Evolutionary conservation across 2,797 vertebrate species (phyloP).

Genomic region (Pantherophis alleghaniensis): DNA sequence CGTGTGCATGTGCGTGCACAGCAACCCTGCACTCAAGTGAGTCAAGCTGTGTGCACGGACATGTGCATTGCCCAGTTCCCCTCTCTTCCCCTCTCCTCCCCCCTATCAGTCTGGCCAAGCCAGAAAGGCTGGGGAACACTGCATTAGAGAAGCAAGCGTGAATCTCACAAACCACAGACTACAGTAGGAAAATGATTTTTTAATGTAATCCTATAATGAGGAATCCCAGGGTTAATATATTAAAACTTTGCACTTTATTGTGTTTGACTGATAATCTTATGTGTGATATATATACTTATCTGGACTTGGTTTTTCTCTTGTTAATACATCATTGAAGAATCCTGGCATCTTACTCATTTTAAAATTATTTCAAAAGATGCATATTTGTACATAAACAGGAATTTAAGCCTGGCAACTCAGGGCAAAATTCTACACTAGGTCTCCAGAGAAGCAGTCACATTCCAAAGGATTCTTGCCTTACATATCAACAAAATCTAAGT

Average conservation of each 20-base stretch:
- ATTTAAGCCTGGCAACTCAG: background rate
- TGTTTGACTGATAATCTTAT: background rate
- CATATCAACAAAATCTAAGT: background rate
- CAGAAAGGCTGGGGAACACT: background rate
- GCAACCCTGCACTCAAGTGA: rapidly evolving
- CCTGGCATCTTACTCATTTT: background rate
- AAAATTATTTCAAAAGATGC: background rate
- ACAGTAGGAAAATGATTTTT: background rate
- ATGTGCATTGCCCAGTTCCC: too few relatives aligned
- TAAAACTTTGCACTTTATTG: background rate
- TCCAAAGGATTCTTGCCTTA: background rate
- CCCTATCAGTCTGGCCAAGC: too few relatives aligned
- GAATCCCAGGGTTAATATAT: background rate
- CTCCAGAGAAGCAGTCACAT: background rate
- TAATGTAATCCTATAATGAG: background rate
- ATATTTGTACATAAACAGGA: background rate
- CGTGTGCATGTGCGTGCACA: too few relatives aligned
- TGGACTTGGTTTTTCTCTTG: background rate
- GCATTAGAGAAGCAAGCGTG: background rate
- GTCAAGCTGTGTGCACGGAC: background rate
- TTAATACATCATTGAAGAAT: background rate
- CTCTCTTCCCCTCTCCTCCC: too few relatives aligned
- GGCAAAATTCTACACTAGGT: background rate
- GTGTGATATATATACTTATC: background rate
- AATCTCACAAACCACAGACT: background rate